phyloP scores from a whole-genome alignment of 2,888 invertebrate species.

The Macroteleia sp. region DNA sequence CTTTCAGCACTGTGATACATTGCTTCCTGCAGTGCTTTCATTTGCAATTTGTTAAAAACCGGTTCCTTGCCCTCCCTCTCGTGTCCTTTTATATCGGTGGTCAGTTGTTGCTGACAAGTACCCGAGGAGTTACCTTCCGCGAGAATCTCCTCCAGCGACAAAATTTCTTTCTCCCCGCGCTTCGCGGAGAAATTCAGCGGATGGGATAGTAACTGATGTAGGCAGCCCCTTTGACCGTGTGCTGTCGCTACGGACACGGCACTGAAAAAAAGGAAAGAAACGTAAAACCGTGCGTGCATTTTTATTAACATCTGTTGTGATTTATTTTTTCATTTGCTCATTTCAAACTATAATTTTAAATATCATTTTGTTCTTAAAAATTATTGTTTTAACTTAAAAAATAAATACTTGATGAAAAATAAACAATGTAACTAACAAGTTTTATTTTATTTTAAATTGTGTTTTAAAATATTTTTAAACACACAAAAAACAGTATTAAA shows the following conservation, averaged over 20 bases:
- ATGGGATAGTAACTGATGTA: constrained; percentile 91
- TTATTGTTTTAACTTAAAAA: no score
- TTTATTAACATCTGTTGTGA: background rate
- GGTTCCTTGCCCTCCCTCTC: constrained; percentile 80
- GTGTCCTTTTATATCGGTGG: constrained; percentile 80
- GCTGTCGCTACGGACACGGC: constrained; percentile 95
- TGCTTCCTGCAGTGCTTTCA: constrained; percentile 94
- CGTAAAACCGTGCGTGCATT: background rate
- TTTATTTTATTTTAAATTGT: no score
- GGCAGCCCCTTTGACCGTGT: constrained; percentile 91
- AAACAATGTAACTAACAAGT: no score
- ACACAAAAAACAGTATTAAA: no score
- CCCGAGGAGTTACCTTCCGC: constrained; percentile 89
- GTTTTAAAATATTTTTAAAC: no score
- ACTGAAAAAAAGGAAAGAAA: constrained; percentile 82
- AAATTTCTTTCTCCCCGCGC: constrained; percentile 88
- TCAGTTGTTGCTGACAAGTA: constrained; percentile 78
- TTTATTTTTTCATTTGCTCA: no score
- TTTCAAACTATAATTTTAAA: no score
- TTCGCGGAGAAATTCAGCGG: constrained; percentile 86
- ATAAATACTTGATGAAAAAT: no score
- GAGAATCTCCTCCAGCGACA: constrained; percentile 94
- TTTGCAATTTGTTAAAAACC: constrained; percentile 90
- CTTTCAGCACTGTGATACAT: constrained; percentile 98
- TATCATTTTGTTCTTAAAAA: no score